Base-by-base conservation (phyloP, 2,888 invertebrate species). In the Andrena bucephala region DNA sequence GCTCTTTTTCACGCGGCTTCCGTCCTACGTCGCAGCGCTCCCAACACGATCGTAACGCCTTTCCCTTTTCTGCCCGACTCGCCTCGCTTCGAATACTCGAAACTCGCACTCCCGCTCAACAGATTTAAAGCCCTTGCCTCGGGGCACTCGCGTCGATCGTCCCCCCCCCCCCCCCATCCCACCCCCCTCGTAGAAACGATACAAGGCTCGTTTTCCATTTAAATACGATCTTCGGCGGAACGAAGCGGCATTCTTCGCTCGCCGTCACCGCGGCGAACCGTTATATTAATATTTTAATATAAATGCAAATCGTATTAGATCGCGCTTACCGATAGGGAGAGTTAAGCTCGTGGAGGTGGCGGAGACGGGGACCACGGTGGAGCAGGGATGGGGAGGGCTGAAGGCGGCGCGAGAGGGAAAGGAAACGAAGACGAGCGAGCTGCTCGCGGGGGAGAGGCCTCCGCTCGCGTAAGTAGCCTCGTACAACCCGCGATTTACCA, bases 301-400 rank as follows among this genome's bases (percentile, higher is more conserved):
- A 92, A 91, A 92, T 92, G 92, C 92, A 92, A 92, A 92, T 92
- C 89, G 91, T 86, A 87, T 90, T 90, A 92, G 92, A 92, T 90
- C 89, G 88, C 90, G 89, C 87, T 90, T 85, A 83, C 90, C 90
- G 89, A 89, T 90, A 89, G 79, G 80, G 82, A 75, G 70, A 76
- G 68, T 76, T 73, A 77, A 84, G 80, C 79, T 72, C 50, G 77
- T 24, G 72, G 62, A 8, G 60, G n/a, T n/a, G 50, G 81, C 48
- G 62, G 48, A 48, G 59, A 63, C 73, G 74, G 29, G 4, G 36
- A n/a, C 31, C 54, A 20, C n/a, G 6, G 67, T 13, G 60, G 36
- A 20, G 42, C 16, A 13, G 27, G 54, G 36, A 13, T 13, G 50
- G 66, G n/a, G 2, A 10, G 54, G 31, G n/a, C 13, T 48, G 59